Evolutionary conservation across 2,888 invertebrate species (phyloP), one percentile per base, ranked within the genome.

Genomic region (Dryomyza anilis): DNA sequence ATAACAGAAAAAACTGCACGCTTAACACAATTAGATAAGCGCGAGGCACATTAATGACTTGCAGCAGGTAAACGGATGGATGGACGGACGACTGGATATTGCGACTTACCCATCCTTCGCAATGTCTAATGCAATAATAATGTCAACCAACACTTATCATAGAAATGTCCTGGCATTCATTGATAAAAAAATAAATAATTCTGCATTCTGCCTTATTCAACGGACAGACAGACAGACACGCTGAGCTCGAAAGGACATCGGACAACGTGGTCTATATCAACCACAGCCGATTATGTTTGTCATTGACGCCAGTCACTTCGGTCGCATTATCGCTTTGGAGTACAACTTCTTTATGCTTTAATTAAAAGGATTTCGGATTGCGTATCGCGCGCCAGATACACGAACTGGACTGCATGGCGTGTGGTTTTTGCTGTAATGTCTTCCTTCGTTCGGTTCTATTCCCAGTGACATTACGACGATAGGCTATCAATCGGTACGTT

Each of bases 301-400:
- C 23, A 8, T 46, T 30, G 46, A 59, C 29, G 45, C 58, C 45
- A 58, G 29, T n/a, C 10, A 6, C 16, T 43, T n/a, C 43, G 19
- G 27, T 14, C 3, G 39, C 39, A 39, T 50, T 50, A 50, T 50
- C 50, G 25, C 50, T n/a, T n/a, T 46, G 39, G 43, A 68, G n/a
- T n/a, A 69, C 70, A 70, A 70, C 71, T 73, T n/a, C n/a, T n/a
- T 70, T 73, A 78, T 70, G 77, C 73, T 71, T 78, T 77, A 79
- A 79, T 80, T 79, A 79, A 79, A 80, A 79, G 79, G 79, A 79
- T 79, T 80, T n/a, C 39, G 39, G 39, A 2, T 5, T 39, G 14
- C 14, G 7, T 12, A 39, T 39, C 39, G 7, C n/a, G n/a, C n/a
- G n/a, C n/a, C n/a, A n/a, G n/a, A n/a, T n/a, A n/a, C n/a, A n/a